phyloP scores from a whole-genome alignment of 2,888 invertebrate species.

The Pachymerium ferrugineum region DNA sequence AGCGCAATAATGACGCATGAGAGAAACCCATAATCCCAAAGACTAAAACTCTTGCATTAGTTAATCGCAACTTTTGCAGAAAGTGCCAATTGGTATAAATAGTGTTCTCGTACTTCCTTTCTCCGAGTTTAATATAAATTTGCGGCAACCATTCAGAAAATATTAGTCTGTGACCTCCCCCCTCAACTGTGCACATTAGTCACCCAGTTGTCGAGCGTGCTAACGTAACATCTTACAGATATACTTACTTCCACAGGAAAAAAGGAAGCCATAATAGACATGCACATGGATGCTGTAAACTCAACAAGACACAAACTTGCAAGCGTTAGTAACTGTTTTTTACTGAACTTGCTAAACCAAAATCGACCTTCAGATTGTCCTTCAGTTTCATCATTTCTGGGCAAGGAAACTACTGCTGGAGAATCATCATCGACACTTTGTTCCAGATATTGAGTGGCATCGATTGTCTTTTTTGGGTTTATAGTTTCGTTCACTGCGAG shows the following conservation, averaged over 20 bases:
- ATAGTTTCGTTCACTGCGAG: neutral
- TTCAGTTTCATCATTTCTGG: neutral
- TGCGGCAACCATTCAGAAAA: too few relatives aligned
- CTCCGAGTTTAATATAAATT: too few relatives aligned
- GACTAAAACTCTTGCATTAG: too few relatives aligned
- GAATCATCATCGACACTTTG: slow-evolving; percentile 4
- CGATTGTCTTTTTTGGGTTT: neutral
- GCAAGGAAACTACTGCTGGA: neutral
- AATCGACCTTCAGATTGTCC: neutral
- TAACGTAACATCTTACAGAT: neutral
- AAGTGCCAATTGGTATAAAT: too few relatives aligned
- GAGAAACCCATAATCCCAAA: too few relatives aligned
- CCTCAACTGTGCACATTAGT: too few relatives aligned
- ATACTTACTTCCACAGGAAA: slow-evolving; percentile 62
- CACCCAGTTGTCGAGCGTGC: too few relatives aligned
- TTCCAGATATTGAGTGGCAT: neutral
- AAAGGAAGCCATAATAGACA: slow-evolving; percentile 75
- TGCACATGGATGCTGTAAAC: slow-evolving; percentile 69
- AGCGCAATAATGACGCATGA: too few relatives aligned
- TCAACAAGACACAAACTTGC: slow-evolving; percentile 62
- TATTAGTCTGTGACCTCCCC: too few relatives aligned
- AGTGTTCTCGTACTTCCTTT: too few relatives aligned
- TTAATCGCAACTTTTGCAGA: too few relatives aligned
- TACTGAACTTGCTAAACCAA: slow-evolving; percentile 13
- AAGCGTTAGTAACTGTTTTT: slow-evolving; percentile 53